A percentile compares a stretch with the other conserved stretches of the same genome.
phyloP scores from a whole-genome alignment of 1,140 invertebrate species.

The Aphelinus atriplicis region DNA sequence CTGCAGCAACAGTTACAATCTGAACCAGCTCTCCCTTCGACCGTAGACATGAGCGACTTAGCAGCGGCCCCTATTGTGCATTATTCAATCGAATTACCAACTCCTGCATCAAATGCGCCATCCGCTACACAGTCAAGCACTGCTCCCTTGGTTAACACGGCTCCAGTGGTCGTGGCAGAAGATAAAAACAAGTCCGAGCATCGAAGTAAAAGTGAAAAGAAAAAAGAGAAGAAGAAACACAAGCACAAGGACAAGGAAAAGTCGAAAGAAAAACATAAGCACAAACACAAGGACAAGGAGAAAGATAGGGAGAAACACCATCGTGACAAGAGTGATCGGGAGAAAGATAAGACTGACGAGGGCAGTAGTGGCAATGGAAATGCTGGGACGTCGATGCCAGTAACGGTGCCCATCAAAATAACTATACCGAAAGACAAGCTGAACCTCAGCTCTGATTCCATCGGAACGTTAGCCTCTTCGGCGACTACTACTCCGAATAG shows the following conservation, averaged over 20 bases:
- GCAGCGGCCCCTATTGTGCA: slow-evolving; percentile 9
- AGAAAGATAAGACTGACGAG: slow-evolving; percentile 53
- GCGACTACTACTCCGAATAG: slow-evolving; percentile 28
- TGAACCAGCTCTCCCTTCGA: slow-evolving; percentile 42
- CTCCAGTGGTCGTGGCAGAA: slow-evolving; percentile 36
- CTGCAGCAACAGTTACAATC: slow-evolving; percentile 20
- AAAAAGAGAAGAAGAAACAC: slow-evolving; percentile 75
- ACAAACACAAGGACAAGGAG: slow-evolving; percentile 73
- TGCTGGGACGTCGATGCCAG: slow-evolving; percentile 43
- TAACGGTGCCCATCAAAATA: slow-evolving; percentile 70
- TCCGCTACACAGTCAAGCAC: too few relatives aligned
- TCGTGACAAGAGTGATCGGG: slow-evolving; percentile 60
- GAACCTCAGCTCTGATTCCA: slow-evolving; percentile 52
- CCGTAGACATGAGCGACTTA: slow-evolving; percentile 49
- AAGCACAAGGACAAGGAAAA: slow-evolving; percentile 74
- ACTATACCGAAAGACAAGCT: slow-evolving; percentile 76
- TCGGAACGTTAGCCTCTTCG: slow-evolving; percentile 26
- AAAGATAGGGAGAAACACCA: slow-evolving; percentile 70
- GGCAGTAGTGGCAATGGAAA: slow-evolving; percentile 2
- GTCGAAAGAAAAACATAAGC: slow-evolving; percentile 73
- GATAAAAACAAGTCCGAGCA: slow-evolving; percentile 60
- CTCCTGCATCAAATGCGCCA: too few relatives aligned
- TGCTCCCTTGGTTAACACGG: slow-evolving; percentile 35
- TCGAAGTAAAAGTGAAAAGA: slow-evolving; percentile 69
- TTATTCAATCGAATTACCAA: too few relatives aligned